phyloP scores from a whole-genome alignment of 2,113 vertebrate species.

The Indri indri region DNA sequence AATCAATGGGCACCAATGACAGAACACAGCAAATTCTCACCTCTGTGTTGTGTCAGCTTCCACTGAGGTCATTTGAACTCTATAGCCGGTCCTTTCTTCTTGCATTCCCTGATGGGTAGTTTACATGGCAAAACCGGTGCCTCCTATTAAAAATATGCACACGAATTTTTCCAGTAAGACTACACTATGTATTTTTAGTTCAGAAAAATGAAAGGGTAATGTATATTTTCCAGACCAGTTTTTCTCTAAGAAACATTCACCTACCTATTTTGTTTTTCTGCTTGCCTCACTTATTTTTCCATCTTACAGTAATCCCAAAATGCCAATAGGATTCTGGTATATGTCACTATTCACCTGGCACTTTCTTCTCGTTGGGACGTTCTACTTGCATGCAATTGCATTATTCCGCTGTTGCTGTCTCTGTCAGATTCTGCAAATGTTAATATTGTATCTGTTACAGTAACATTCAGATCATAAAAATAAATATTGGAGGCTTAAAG shows the following conservation, averaged over 20 bases:
- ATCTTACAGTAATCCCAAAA: constrained; percentile 46
- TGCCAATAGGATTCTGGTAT: neutral
- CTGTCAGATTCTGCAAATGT: constrained; percentile 37
- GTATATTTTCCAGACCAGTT: constrained; percentile 51
- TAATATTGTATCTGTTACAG: constrained; percentile 28
- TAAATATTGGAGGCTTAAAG: constrained; percentile 36
- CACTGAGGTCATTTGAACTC: constrained; percentile 39
- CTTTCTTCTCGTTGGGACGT: neutral
- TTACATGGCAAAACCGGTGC: neutral
- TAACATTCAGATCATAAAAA: neutral
- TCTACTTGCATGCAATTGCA: constrained; percentile 19
- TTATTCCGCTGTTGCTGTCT: constrained; percentile 49
- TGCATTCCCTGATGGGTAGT: constrained; percentile 31
- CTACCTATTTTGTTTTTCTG: neutral
- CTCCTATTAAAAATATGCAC: constrained; percentile 3
- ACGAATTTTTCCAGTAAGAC: neutral
- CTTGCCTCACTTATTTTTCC: constrained; percentile 38
- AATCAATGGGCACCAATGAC: neutral
- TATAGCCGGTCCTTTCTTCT: neutral
- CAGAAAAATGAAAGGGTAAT: constrained; percentile 47
- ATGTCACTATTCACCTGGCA: neutral
- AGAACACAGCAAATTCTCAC: neutral
- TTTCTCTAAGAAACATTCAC: constrained; percentile 50
- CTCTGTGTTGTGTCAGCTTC: constrained; percentile 42
- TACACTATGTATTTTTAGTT: constrained; percentile 8